phyloP scores from a whole-genome alignment of 2,797 vertebrate genomes.

The Tokudaia muenninki region DNA sequence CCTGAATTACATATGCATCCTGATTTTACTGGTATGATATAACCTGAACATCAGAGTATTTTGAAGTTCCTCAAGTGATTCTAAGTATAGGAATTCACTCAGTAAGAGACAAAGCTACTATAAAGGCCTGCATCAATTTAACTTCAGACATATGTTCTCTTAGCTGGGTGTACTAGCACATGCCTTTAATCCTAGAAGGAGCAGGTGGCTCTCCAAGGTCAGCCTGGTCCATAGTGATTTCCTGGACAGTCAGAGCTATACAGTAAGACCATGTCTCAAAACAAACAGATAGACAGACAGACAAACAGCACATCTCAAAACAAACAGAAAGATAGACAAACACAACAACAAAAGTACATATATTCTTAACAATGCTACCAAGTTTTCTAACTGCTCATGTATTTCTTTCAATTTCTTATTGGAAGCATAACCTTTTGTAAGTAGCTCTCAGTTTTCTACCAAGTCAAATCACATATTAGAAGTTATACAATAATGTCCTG shows the following conservation, averaged over 20 bases:
- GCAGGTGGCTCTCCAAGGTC: background rate
- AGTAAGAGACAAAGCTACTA: background rate
- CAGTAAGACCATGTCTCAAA: background rate
- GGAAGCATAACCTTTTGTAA: conserved; percentile 20
- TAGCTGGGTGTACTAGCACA: background rate
- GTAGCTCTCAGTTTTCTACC: conserved; percentile 27
- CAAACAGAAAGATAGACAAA: background rate
- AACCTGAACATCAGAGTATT: background rate
- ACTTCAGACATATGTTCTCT: conserved; percentile 31
- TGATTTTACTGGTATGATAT: conserved; percentile 3
- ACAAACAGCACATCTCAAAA: too few relatives aligned
- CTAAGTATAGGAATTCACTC: background rate
- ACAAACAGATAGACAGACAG: background rate
- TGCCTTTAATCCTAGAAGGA: background rate
- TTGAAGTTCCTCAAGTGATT: conserved; percentile 23
- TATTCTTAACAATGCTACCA: background rate
- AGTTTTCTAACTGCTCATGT: conserved; percentile 48
- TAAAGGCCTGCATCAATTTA: background rate
- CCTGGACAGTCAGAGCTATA: background rate
- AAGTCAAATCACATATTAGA: background rate
- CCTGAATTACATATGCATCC: background rate
- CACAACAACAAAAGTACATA: background rate
- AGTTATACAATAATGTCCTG: conserved; percentile 29
- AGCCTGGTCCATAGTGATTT: background rate
- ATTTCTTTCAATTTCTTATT: conserved; percentile 60